phyloP scores from a whole-genome alignment of 2,113 vertebrate species.

The Myrmecobius fasciatus region DNA sequence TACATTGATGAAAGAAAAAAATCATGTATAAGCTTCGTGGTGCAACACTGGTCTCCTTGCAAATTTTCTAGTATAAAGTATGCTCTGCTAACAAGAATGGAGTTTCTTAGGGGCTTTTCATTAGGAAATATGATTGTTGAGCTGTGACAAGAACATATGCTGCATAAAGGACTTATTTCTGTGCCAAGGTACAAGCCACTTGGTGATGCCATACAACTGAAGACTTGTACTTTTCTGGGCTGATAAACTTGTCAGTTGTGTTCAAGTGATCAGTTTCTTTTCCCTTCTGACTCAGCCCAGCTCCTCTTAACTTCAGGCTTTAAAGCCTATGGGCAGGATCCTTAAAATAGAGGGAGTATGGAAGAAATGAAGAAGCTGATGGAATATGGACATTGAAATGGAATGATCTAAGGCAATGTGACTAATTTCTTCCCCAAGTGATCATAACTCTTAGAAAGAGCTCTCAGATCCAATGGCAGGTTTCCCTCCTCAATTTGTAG shows the following conservation, averaged over 20 bases:
- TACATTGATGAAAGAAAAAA: constrained; percentile 81
- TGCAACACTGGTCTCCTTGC: constrained; percentile 86
- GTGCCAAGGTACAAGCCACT: constrained; percentile 63
- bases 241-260: constrained; percentile 57
- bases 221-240: constrained; percentile 58
- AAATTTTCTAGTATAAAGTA: constrained; percentile 82
- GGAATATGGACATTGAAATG: constrained; percentile 32
- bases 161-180: constrained; percentile 68
- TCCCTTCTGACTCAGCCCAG: constrained; percentile 1
- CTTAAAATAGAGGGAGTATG: neutral
- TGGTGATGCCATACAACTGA: constrained; percentile 59
- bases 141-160: constrained; percentile 57
- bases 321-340: constrained; percentile 17
- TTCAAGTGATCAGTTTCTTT: constrained; percentile 61
- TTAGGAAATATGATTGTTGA: constrained; percentile 78
- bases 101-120: constrained; percentile 72
- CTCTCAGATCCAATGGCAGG: neutral
- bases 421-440: neutral
- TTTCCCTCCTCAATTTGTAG: neutral
- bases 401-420: constrained; percentile 31
- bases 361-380: neutral
- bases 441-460: neutral
- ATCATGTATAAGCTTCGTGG: constrained; percentile 84
- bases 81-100: constrained; percentile 80
- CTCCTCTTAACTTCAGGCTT: constrained; percentile 14